Evolutionary conservation across 2,797 vertebrate species (phyloP), one percentile per base, ranked within the genome.

Genomic region (Aselliscus stoliczkanus): DNA sequence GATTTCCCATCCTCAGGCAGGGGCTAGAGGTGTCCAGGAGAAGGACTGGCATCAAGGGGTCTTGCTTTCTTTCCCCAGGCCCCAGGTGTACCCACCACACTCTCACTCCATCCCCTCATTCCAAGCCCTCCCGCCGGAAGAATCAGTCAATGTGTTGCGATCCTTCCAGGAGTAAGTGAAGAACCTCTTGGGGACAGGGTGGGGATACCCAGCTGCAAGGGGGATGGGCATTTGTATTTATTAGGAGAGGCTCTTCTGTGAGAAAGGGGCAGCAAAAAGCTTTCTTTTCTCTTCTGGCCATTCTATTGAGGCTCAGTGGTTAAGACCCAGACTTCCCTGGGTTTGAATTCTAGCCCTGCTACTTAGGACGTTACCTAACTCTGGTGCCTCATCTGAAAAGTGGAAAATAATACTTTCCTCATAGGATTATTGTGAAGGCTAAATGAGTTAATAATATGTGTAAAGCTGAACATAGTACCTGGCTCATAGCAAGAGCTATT

Each of bases 111-210:
- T 97, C 42, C 60, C 95, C 69, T 65, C 96, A 0, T 98, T 92
- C 87, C 95, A 69, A 88, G 62, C 37, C 88, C 94, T 92, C 17
- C 2, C 97, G 12, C 44, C 65, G 42, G 96, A 98, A 86, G 96
- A 97, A 52, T n/a, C 93, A 0, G 79, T 96, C 60, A 69, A 0
- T 2, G 65, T 96, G 18, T 44, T 92, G 72, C 25, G 94, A 47
- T 5, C 90, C 75, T 97, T 97, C 79, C 83, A 65, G n/a, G 96
- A 97, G 96, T 98, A 96, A 98, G 97, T 97, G 15, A 39, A 47
- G 47, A 75, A 25, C 39, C 67, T 85, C 18, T 37, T 62, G 54
- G 81, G 52, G 50, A 29, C 18, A 31, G 47, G 34, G 39, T 2
- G 31, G 42, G 37, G 31, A 58, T 42, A 77, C 44, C 7, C 25